Base-by-base conservation (phyloP, 2,888 invertebrate genomes). In the Lissonota sp. region DNA sequence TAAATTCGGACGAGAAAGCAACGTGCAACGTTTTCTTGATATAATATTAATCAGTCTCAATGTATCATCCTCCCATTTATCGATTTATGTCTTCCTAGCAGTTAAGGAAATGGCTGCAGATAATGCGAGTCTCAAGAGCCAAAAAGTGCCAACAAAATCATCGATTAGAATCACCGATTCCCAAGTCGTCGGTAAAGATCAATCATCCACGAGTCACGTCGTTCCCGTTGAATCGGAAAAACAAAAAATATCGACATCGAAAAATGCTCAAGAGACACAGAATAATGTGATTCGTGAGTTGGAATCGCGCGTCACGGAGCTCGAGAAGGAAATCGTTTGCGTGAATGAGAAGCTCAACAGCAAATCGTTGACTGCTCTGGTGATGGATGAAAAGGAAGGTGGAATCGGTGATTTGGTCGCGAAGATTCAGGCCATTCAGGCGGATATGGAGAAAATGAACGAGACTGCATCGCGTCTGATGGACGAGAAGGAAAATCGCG, bases 401-500 rank as follows among this genome's bases (percentile, higher is more conserved):
- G 86, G 85, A 4, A 77, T 93, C 10, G 86, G 87, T 5, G 93
- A 93, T 8, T 84, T 94, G 5, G 90, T 91, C 77, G 86, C 88
- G 42, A 93, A 93, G 71, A 87, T 94, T 1, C 84, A 91, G 7
- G 83, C 84, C 5, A 85, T 94, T 5, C 93, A 94, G 85, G 84
- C 85, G 0, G 93, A 94, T n/a, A 89, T 94, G 83, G 91, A 91
- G 12, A 87, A 85, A 42, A 81, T 94, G 1, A 88, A 90, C 14
- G 89, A 92, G 53, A 92, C 90, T 0, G 88, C 93, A 0, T 85
- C 88, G 14, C 93, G 93, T 83, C 88, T 95, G 14, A 91, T 94
- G 10, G 93, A 94, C 0, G 95, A 95, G 72, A 94, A 94, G 76
- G 94, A 95, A 39, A 93, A 93, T 66, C 93, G 94, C 14, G 94